Percentiles rank a stretch among this genome's conserved stretches.
Evolutionary conservation across 2,888 invertebrate genomes (phyloP).

Genomic region (Xylophagus ater): DNA sequence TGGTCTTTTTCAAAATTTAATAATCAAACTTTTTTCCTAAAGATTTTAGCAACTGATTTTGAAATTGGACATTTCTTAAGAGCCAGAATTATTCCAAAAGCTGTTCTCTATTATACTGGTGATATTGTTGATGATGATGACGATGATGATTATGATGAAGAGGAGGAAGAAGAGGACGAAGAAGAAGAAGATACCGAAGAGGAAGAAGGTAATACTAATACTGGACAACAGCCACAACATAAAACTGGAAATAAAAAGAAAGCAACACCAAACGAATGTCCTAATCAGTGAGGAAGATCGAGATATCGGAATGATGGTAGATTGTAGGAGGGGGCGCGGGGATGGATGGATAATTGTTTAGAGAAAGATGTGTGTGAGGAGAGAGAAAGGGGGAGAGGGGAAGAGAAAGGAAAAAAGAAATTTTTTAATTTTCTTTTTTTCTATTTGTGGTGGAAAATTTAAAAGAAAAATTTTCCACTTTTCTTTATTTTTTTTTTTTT

Average conservation of each 20-base stretch:
- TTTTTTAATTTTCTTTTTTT: no score
- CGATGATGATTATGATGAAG: constrained; percentile 47
- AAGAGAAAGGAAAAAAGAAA: no score
- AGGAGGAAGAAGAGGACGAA: constrained; percentile 47
- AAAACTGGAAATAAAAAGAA: constrained; percentile 26
- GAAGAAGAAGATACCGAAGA: constrained; percentile 40
- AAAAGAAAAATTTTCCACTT: no score
- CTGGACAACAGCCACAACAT: constrained; percentile 22
- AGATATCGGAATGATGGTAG: constrained; percentile 1
- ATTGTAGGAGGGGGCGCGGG: background rate
- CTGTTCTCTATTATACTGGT: constrained; percentile 93
- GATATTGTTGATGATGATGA: constrained; percentile 70
- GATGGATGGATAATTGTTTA: no score
- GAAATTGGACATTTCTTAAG: constrained; percentile 98
- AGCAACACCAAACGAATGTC: constrained; percentile 51
- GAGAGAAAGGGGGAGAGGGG: no score
- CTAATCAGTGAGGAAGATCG: constrained; percentile 49
- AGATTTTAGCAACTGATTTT: constrained; percentile 84
- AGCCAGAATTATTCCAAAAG: constrained; percentile 93
- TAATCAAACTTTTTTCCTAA: constrained; percentile 33
- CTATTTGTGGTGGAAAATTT: no score
- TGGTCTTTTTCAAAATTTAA: no score
- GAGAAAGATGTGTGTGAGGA: no score
- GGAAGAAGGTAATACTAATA: constrained; percentile 23
- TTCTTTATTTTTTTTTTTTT: no score